Base-by-base conservation (phyloP, 2,888 invertebrate species). In the Chloroclysta siterata region DNA sequence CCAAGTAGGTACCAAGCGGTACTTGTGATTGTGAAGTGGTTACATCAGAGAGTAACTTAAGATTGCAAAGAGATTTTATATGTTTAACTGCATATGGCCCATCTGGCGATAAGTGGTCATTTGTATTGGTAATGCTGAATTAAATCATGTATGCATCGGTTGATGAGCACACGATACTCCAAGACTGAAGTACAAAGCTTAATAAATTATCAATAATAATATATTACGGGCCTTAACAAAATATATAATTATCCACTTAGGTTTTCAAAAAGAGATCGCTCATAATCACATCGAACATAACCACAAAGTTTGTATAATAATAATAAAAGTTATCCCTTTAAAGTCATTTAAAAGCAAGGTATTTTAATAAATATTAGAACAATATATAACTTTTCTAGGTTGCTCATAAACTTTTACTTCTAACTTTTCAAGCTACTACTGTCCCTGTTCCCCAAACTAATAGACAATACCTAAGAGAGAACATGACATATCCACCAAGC, bases 91-190 rank as follows among this genome's bases (percentile, higher is more conserved):
- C 47, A 22, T 17, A 53, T 42, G 53, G 41, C 41, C 33, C 39
- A 39, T 53, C 53, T 60, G 60, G 47, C 15, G 11, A 41, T 53
- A 60, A 60, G 47, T 60, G 60, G 53, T 53, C 47, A 56, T 47
- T 33, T 36, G 17, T 48, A 48, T 56, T 55, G 46, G 10, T 11
- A 36, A 36, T 17, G 39, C 15, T 42, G 42, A 17, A 46, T 53
- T 0, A 51, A 17, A 6, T n/a, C 33, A 48, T 48, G 28, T 5
- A 48, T 44, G 44, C 15, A 11, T 54, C 22, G 22, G n/a, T 53
- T 1, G 41, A 33, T 53, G 53, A 53, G 11, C 53, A 42, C 53
- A 53, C 42, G 2, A 39, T 6, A 51, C 36, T 15, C 7, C 11
- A 15, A 7, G 13, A 28, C 13, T 8, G 13, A 14, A 42, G 0